phyloP scores from a whole-genome alignment of 1,140 invertebrate species.

The Lycorma delicatula region DNA sequence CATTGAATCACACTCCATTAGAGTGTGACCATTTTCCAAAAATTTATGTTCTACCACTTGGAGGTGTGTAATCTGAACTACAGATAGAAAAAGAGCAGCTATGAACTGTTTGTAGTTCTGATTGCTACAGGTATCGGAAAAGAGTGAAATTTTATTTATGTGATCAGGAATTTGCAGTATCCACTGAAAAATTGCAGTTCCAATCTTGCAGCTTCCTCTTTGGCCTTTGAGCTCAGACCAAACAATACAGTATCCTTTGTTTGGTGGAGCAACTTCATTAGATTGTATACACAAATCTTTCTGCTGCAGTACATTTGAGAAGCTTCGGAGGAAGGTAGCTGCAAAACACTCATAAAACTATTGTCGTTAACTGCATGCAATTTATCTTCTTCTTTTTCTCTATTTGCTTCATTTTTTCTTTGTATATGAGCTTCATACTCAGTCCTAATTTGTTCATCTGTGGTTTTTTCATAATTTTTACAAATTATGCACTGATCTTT shows the following conservation, averaged over 20 bases:
- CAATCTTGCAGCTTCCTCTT: slow-evolving; percentile 23
- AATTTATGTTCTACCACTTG: slow-evolving; percentile 26
- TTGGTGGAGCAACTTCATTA: slow-evolving; percentile 19
- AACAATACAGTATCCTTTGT: background rate
- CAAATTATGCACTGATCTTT: too few species aligned
- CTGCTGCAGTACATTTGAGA: slow-evolving; percentile 26
- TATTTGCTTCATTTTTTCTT: slow-evolving; percentile 1
- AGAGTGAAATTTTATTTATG: slow-evolving; percentile 23
- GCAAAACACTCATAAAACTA: slow-evolving; percentile 24
- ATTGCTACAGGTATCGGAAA: slow-evolving; percentile 35
- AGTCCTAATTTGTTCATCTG: background rate
- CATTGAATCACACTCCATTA: slow-evolving; percentile 24
- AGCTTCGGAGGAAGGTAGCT: slow-evolving; percentile 25
- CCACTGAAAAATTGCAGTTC: slow-evolving; percentile 20
- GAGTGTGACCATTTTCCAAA: slow-evolving; percentile 24
- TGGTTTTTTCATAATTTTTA: too few species aligned
- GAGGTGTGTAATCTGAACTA: slow-evolving; percentile 12
- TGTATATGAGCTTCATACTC: background rate
- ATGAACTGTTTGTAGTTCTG: slow-evolving; percentile 35
- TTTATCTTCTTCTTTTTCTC: slow-evolving; percentile 7
- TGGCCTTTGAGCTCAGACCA: slow-evolving; percentile 29
- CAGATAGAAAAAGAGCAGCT: slow-evolving; percentile 9
- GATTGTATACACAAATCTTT: slow-evolving; percentile 28
- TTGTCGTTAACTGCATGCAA: background rate
- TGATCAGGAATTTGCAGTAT: slow-evolving; percentile 15